Evolutionary conservation across 2,797 vertebrate species (phyloP), one percentile per base, ranked within the genome.

Genomic region (Eulemur coronatus): DNA sequence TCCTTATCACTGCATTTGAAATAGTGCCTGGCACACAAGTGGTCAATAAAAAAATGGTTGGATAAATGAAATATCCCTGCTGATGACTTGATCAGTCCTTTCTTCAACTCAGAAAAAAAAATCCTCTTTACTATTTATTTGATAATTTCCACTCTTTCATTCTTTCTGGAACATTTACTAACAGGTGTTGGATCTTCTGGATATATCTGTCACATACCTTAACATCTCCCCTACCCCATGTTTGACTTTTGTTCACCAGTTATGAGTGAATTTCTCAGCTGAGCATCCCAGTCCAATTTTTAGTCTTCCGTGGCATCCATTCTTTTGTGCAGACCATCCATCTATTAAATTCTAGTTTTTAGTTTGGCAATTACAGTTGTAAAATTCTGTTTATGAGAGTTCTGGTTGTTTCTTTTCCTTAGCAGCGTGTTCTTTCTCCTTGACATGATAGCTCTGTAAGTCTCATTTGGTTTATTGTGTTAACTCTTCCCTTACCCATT

Each of bases 401-500:
- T 92, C 59, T 84, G 38, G 5, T 63, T 59, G 33, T 94, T 89
- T 59, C 22, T 78, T 85, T 70, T 89, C 61, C 75, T 94, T 88
- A 38, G 43, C 24, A 75, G 18, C 2, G 52, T 85, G n/a, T 80
- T 89, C 69, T 79, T 94, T 87, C 38, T 89, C 70, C 35, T 5
- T 91, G 78, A 72, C 76, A 14, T 55, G 79, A 59, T 87, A 82
- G 61, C 35, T 82, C 4, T 26, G 35, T 94, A 70, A 57, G 30
- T 70, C 69, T 69, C 55, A 78, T 91, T 73, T 33, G 11, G 48
- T 55, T 96, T 82, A 82, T 59, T 81, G 46, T 87, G 63, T 43
- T 85, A 88, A 82, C 57, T 94, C 35, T 79, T 95, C 38, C 67
- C 63, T 85, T 70, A 82, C 73, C 67, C 5, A 81, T 82, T 91